These are phyloP conservation scores for Anhinga anhinga DNA, from an alignment of 2,113 vertebrate genomes.

Conservation along the genomic window DNA sequence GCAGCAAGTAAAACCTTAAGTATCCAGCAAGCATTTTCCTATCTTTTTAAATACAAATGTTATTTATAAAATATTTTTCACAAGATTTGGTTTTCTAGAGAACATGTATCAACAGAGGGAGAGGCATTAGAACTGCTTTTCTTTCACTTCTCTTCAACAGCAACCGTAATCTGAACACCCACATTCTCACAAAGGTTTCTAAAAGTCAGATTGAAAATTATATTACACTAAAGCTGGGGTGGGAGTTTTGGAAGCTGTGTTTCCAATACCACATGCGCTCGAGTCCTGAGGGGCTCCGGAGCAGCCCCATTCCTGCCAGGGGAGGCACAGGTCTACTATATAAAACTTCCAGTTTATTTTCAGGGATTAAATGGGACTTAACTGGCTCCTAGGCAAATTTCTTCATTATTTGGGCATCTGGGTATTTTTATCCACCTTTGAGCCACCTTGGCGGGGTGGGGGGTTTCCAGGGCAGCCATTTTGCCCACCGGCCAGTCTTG, in stretches of 20 bases:
- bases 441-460: neutral
- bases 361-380: neutral
- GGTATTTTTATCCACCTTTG: neutral
- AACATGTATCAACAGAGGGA: neutral
- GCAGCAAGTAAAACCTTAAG: neutral
- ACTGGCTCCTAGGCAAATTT: neutral
- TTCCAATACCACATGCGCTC: accelerated
- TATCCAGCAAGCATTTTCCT: neutral
- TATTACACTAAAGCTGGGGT: neutral
- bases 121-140: neutral
- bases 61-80: neutral
- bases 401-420: neutral
- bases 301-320: accelerated
- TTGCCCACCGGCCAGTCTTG: accelerated
- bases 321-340: neutral
- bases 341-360: neutral
- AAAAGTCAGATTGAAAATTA: neutral
- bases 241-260: neutral
- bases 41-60: neutral
- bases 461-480: neutral
- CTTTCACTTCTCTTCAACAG: neutral
- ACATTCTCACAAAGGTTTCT: neutral
- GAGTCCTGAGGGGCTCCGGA: accelerated
- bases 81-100: neutral
- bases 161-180: neutral